Evolutionary conservation across 2,888 invertebrate genomes (phyloP).

Genomic region (Teleogryllus oceanicus): DNA sequence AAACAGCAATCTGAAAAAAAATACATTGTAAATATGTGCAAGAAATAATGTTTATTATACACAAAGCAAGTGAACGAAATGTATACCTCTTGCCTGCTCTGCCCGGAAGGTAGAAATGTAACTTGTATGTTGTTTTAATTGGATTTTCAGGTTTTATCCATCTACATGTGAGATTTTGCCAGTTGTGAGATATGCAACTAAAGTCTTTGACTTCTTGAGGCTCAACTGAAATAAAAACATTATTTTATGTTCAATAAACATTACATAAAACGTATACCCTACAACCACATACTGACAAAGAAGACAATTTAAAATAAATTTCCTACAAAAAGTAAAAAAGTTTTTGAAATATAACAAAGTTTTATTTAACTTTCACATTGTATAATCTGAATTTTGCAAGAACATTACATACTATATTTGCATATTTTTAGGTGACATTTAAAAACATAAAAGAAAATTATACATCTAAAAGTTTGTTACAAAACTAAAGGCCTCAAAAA

Average conservation of each 20-base stretch:
- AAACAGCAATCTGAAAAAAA: constrained; percentile 34
- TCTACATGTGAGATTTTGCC: constrained; percentile 68
- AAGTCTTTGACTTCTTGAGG: constrained; percentile 67
- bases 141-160: constrained; percentile 63
- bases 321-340: constrained; percentile 20
- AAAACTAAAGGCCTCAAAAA: too few relatives aligned
- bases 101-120: constrained; percentile 50
- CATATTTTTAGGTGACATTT: too few relatives aligned
- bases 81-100: constrained; percentile 46
- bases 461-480: too few relatives aligned
- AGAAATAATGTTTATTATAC: neutral
- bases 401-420: too few relatives aligned
- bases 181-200: constrained; percentile 68
- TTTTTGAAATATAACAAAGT: neutral
- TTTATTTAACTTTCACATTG: neutral
- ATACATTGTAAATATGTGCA: neutral
- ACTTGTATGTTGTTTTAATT: constrained; percentile 55
- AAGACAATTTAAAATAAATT: neutral
- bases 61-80: neutral
- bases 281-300: too few relatives aligned
- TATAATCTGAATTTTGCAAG: too few relatives aligned
- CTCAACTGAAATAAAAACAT: constrained; percentile 48
- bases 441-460: too few relatives aligned
- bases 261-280: too few relatives aligned
- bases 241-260: neutral